Base-by-base conservation (phyloP, 1,140 invertebrate genomes). In the Lasioglossum albipes region DNA sequence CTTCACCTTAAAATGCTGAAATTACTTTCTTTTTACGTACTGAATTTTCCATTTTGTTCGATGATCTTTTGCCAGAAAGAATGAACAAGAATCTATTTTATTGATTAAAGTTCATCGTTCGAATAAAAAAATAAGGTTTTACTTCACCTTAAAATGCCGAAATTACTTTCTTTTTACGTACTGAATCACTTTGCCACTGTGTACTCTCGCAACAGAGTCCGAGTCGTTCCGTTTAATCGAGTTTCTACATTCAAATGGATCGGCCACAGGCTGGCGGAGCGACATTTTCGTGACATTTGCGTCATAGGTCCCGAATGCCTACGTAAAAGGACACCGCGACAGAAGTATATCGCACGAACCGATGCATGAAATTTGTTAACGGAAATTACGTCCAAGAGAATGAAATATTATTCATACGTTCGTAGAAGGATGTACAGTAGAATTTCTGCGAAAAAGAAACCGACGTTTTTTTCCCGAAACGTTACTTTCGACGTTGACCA, bases 281-380 rank as follows among this genome's bases (percentile, higher is more conserved):
- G 72, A 75, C 78, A 80, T 80, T 80, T 80, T 80, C 71, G 72
- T 80, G 78, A n/a, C 71, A 80, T 80, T 80, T 80, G 72, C 64
- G 72, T 80, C 52, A 67, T 18, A 67, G 13, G 16, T 16, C 20
- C 9, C 0, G 7, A 57, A 18, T 31, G 62, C 12, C 36, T 54
- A 52, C 36, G 49, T 65, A 57, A 65, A 54, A 72, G n/a, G 36
- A 65, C 7, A 73, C 12, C 7, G 18, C 10, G 18, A 70, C 20
- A 62, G 7, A 61, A 62, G 9, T 62, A 13, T 65, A 74, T 36
- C 42, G 27, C 6, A 20, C 22, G 20, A 45, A 6, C 7, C 41
- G 20, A 41, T 41, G 20, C 57, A 59, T 59, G 57, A 59, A 59
- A 59, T 2, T 59, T 6, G 57, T n/a, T 9, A n/a, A n/a, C 20